Percentiles rank a stretch among this genome's conserved stretches.
These are phyloP conservation scores for Hylomyscus alleni DNA, from an alignment of 2,797 vertebrate species.

Conservation along the genomic window DNA sequence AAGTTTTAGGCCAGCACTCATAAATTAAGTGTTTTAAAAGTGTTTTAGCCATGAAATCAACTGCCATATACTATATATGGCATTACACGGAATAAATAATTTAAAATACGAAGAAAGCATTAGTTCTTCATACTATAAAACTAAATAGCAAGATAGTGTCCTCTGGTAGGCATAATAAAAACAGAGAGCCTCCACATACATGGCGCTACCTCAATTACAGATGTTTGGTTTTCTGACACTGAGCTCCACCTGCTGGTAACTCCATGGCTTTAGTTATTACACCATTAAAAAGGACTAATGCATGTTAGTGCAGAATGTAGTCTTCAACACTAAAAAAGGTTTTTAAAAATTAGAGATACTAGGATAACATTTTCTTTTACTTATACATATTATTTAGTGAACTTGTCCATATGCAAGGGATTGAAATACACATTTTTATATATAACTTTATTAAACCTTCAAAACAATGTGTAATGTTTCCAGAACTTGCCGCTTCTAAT, in stretches of 20 bases:
- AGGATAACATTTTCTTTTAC: slow-evolving; percentile 23
- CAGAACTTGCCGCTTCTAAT: slow-evolving; percentile 21
- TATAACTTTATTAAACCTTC: slow-evolving; percentile 47
- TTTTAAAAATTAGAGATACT: slow-evolving; percentile 20
- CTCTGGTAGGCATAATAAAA: slow-evolving; percentile 48
- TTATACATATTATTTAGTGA: background rate
- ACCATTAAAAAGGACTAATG: slow-evolving; percentile 26
- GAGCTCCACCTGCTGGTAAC: slow-evolving; percentile 89
- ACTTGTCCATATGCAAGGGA: slow-evolving; percentile 2
- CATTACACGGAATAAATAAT: slow-evolving; percentile 19
- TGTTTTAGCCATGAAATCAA: slow-evolving; percentile 46
- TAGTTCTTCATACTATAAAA: slow-evolving; percentile 54
- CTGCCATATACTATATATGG: background rate
- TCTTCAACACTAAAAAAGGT: background rate
- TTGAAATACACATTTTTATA: background rate
- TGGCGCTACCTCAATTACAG: slow-evolving; percentile 65
- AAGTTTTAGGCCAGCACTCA: slow-evolving; percentile 21
- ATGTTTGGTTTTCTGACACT: slow-evolving; percentile 75
- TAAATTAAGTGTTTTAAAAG: slow-evolving; percentile 45
- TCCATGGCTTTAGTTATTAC: slow-evolving; percentile 50
- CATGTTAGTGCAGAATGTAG: background rate
- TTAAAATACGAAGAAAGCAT: slow-evolving; percentile 59
- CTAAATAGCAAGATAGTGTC: background rate
- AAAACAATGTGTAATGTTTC: slow-evolving; percentile 26
- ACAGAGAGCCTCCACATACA: slow-evolving; percentile 15